Conservation (phyloP, 2,797 vertebrate genomes). For the Coranthus polyacanthus region DNA sequence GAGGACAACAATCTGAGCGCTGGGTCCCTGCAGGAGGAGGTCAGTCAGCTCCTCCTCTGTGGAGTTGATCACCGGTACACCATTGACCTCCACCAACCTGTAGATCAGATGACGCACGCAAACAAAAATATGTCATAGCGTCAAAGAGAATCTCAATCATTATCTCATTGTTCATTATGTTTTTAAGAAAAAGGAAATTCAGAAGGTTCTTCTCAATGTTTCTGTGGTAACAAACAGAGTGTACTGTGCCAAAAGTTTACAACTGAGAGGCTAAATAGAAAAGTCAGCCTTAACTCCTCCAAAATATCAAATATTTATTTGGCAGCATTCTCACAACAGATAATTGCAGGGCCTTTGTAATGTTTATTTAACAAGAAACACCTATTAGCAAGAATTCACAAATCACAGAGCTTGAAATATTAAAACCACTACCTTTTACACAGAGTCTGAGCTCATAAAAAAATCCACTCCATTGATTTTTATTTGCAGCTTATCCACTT, state of each 20-base stretch:
- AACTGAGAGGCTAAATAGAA: neutral
- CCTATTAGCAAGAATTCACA: constrained; percentile 21
- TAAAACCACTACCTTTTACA: neutral
- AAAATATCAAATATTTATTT: constrained; percentile 4
- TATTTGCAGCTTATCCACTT: constrained; percentile 36
- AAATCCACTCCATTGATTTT: constrained; percentile 3
- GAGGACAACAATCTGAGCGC: constrained; percentile 77
- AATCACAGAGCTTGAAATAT: constrained; percentile 16
- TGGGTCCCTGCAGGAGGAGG: constrained; percentile 70
- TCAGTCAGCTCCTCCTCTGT: constrained; percentile 72
- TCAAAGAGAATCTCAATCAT: neutral
- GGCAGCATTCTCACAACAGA: neutral
- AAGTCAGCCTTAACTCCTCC: constrained; percentile 4
- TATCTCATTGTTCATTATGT: neutral
- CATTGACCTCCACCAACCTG: constrained; percentile 84
- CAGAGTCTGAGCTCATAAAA: neutral
- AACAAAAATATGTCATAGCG: neutral
- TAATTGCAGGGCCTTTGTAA: constrained; percentile 6
- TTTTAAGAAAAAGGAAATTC: neutral
- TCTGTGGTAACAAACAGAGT: neutral
- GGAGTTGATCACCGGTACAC: constrained; percentile 73
- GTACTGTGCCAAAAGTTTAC: neutral
- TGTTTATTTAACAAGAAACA: constrained; percentile 11
- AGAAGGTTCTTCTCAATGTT: neutral
- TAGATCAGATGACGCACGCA: constrained; percentile 6